These are phyloP conservation scores for Agrotis puta DNA, from an alignment of 2,888 invertebrate species.

Conservation along the genomic window DNA sequence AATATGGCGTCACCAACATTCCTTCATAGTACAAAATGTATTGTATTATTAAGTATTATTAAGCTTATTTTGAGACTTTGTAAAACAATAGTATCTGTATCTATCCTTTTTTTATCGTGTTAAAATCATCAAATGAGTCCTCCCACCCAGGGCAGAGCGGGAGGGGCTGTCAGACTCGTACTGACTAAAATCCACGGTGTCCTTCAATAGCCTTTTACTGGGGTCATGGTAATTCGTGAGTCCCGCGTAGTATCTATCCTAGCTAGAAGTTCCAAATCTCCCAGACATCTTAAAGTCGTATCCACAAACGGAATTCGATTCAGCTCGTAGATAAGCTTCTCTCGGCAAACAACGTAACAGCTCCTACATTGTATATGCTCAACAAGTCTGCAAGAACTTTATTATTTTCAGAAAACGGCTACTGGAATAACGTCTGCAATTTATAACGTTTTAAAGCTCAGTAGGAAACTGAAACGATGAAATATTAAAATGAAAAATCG, in stretches of 20 bases:
- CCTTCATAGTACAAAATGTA: too few species aligned
- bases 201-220: too few species aligned
- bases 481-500: not conserved
- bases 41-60: too few species aligned
- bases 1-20: too few species aligned
- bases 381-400: constrained; percentile 43
- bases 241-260: not conserved
- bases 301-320: constrained; percentile 45
- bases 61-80: too few species aligned
- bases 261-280: not conserved
- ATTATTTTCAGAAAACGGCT: constrained; percentile 41
- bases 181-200: too few species aligned
- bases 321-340: constrained; percentile 43
- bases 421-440: constrained; percentile 20
- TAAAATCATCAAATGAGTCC: too few species aligned
- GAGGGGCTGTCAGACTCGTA: too few species aligned
- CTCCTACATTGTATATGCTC: constrained; percentile 42
- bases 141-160: too few species aligned
- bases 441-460: constrained; percentile 32
- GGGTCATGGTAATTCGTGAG: too few species aligned
- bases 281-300: constrained; percentile 15
- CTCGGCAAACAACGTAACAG: constrained; percentile 42
- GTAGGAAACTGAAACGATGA: constrained; percentile 3
- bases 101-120: too few species aligned
- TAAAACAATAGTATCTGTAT: too few species aligned